Evolutionary conservation across 2,888 invertebrate species (phyloP).

Genomic region (Merodon equestris): DNA sequence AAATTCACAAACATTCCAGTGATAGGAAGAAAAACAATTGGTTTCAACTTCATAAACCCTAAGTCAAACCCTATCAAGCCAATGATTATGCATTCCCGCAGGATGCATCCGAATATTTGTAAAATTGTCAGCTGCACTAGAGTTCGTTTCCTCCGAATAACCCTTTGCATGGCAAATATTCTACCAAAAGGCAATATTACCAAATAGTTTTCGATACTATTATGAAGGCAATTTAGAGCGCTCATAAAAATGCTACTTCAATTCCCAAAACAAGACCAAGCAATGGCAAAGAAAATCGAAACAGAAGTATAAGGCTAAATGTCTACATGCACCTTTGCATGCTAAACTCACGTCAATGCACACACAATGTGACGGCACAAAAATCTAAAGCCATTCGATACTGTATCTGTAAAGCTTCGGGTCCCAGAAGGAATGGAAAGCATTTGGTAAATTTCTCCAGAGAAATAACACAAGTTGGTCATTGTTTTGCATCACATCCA

Average conservation of each 20-base stretch:
- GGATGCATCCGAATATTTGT: too few relatives aligned
- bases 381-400: slow-evolving; percentile 16
- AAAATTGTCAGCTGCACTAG: too few relatives aligned
- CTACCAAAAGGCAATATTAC: too few relatives aligned
- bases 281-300: slow-evolving; percentile 1
- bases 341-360: slow-evolving; percentile 23
- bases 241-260: slow-evolving; percentile 42
- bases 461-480: slow-evolving; percentile 49
- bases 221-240: slow-evolving; percentile 52
- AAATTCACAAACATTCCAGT: too few relatives aligned
- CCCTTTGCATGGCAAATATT: too few relatives aligned
- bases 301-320: background rate
- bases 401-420: background rate
- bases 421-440: background rate
- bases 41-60: too few relatives aligned
- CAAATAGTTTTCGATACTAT: slow-evolving; percentile 18
- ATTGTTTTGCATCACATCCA: slow-evolving; percentile 26
- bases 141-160: too few relatives aligned
- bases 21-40: too few relatives aligned
- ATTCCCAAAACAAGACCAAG: background rate
- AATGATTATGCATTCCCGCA: too few relatives aligned
- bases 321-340: slow-evolving; percentile 31
- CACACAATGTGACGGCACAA: slow-evolving; percentile 39
- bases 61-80: too few relatives aligned
- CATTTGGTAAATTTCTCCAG: slow-evolving; percentile 59